Evolutionary conservation across 2,113 vertebrate species (phyloP).

Genomic region (Natator depressus): DNA sequence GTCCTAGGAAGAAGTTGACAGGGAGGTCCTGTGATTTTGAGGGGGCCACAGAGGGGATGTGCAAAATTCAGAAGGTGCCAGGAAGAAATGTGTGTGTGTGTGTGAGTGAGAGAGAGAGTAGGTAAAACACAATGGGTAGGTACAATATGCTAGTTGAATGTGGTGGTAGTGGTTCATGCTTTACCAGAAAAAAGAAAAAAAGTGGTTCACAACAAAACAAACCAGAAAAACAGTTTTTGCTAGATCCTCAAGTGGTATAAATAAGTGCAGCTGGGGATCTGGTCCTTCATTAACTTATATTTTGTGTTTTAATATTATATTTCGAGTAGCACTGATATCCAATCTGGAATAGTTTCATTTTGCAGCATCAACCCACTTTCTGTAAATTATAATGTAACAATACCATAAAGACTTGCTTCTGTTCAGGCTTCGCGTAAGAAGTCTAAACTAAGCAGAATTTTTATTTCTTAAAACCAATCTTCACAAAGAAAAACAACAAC

Average conservation of each 20-base stretch:
- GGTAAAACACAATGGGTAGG: neutral
- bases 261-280: neutral
- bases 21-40: neutral
- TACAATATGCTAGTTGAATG: neutral
- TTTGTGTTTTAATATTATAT: neutral
- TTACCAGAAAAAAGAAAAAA: neutral
- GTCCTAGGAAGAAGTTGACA: neutral
- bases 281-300: neutral
- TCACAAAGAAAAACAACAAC: neutral
- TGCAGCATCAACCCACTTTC: neutral
- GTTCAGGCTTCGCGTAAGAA: neutral
- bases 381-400: neutral
- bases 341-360: neutral
- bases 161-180: neutral
- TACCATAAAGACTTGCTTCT: neutral
- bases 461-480: neutral
- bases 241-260: neutral
- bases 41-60: neutral
- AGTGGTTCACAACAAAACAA: neutral
- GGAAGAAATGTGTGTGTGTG: neutral
- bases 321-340: neutral
- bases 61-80: neutral
- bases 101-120: neutral
- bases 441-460: neutral
- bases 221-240: neutral